Evolutionary conservation across 2,113 vertebrate genomes (phyloP).

Genomic region (Accipiter cooperii): DNA sequence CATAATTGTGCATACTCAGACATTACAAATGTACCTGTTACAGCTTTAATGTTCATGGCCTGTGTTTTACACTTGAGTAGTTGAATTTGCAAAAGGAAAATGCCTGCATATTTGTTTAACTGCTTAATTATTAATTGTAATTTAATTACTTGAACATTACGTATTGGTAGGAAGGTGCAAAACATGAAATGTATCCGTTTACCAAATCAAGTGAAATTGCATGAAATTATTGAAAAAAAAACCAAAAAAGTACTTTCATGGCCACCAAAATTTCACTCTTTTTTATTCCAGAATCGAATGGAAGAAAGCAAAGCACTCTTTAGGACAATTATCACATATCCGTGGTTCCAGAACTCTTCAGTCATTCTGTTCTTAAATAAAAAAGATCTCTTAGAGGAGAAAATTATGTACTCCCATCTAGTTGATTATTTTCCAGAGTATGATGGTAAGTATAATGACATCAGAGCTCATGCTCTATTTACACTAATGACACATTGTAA

Average conservation of each 20-base stretch:
- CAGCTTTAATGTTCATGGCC: neutral
- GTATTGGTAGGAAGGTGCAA: neutral
- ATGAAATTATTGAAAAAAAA: neutral
- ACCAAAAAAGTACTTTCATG: neutral
- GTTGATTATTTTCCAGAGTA: slow-evolving; percentile 96
- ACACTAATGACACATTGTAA: neutral
- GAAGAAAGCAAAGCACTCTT: slow-evolving; percentile 95
- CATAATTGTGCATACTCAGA: neutral
- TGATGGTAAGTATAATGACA: slow-evolving; percentile 78
- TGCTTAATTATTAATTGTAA: neutral
- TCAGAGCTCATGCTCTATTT: neutral
- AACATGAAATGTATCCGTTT: neutral
- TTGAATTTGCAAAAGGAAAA: slow-evolving; percentile 7
- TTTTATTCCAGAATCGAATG: slow-evolving; percentile 84
- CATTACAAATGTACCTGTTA: neutral
- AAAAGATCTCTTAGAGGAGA: slow-evolving; percentile 94
- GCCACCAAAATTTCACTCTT: neutral
- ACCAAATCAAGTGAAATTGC: neutral
- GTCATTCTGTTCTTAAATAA: slow-evolving; percentile 98
- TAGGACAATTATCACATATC: slow-evolving; percentile 92
- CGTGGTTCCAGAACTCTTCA: slow-evolving; percentile 92
- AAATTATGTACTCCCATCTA: slow-evolving; percentile 94
- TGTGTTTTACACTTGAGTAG: neutral
- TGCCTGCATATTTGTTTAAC: neutral
- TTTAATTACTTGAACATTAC: neutral